A percentile compares a stretch with the other conserved stretches of the same genome.
These are phyloP conservation scores for Brachyistius frenatus DNA, from an alignment of 2,113 vertebrate genomes.

Conservation along the genomic window DNA sequence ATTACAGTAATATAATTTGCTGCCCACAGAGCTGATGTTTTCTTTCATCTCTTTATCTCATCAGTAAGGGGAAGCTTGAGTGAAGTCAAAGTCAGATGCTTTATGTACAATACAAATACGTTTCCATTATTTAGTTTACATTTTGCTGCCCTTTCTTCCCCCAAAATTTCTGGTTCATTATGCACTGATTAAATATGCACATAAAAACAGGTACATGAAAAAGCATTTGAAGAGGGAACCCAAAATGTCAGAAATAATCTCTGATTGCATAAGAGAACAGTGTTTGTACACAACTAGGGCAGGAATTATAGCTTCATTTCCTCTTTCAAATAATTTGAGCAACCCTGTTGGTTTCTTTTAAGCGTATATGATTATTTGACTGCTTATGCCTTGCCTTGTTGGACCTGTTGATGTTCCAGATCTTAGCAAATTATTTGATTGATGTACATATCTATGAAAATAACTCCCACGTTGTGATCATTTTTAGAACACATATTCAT, in stretches of 20 bases:
- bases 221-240: neutral
- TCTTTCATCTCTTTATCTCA: neutral
- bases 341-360: too few relatives aligned
- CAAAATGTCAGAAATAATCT: neutral
- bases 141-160: neutral
- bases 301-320: too few relatives aligned
- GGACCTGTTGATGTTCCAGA: neutral
- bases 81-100: neutral
- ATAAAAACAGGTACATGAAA: neutral
- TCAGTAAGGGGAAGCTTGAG: neutral
- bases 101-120: neutral
- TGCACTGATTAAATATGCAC: neutral
- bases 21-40: neutral
- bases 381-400: neutral
- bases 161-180: too few relatives aligned
- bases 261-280: neutral
- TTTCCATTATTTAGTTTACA: neutral
- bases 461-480: neutral
- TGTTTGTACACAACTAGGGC: neutral
- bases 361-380: neutral
- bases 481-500: neutral
- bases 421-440: neutral
- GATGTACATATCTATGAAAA: neutral
- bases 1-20: too few relatives aligned
- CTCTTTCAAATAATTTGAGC: too few relatives aligned